Evolutionary conservation across 2,888 invertebrate species (phyloP).

Genomic region (Gandaritis pyraliata): DNA sequence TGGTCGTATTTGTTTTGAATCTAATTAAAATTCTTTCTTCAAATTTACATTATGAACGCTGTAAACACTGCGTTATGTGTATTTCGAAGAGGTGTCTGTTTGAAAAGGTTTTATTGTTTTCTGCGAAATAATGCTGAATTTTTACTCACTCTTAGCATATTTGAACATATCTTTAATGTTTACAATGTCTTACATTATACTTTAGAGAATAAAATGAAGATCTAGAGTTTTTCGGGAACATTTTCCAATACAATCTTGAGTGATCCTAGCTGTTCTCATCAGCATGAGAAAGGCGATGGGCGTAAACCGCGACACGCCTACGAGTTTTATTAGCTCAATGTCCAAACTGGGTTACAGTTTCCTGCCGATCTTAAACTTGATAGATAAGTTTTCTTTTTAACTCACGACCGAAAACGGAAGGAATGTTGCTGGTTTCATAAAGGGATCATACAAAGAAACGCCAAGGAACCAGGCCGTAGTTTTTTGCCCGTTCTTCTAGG

Average conservation of each 20-base stretch:
- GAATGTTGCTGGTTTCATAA: too few species aligned
- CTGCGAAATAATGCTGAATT: constrained; percentile 2
- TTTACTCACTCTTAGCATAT: constrained; percentile 5
- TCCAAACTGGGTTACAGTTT: constrained; percentile 37
- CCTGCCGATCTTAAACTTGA: constrained; percentile 8
- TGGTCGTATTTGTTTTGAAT: constrained; percentile 61
- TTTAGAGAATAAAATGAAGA: constrained; percentile 1
- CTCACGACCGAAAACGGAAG: too few species aligned
- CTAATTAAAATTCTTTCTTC: constrained; percentile 66
- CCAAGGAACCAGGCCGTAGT: too few species aligned
- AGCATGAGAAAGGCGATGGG: constrained; percentile 70
- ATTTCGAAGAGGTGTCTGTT: constrained; percentile 39
- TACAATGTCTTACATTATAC: too few species aligned
- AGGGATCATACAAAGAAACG: too few species aligned
- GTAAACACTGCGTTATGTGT: constrained; percentile 49
- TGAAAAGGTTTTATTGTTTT: constrained; percentile 21
- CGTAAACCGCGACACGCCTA: constrained; percentile 61
- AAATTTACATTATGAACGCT: constrained; percentile 56
- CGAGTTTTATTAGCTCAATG: constrained; percentile 69
- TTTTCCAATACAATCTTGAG: constrained; percentile 32
- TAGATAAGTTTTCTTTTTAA: not conserved
- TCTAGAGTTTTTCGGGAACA: constrained; percentile 23
- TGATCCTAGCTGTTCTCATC: constrained; percentile 59
- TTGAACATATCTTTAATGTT: constrained; percentile 2
- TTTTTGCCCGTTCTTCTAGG: too few species aligned